A percentile compares a stretch with the other conserved stretches of the same genome.
Evolutionary conservation across 1,140 invertebrate genomes (phyloP).

Genomic region (Glomeris maerens): DNA sequence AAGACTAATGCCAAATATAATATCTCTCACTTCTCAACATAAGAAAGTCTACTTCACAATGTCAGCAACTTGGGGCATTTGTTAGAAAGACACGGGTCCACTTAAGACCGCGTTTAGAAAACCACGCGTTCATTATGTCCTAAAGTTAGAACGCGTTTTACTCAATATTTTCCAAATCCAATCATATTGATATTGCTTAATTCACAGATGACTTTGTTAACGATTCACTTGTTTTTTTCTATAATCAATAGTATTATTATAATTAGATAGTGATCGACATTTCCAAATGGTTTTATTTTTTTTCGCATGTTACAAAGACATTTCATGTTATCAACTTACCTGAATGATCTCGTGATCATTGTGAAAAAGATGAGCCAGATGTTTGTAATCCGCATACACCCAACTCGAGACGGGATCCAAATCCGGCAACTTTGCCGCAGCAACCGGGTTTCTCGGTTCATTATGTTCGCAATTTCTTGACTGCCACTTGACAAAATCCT

Average conservation of each 20-base stretch:
- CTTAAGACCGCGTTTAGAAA: too few relatives aligned
- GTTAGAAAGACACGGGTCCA: too few relatives aligned
- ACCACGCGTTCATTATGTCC: too few relatives aligned
- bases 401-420: constrained; percentile 29
- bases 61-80: too few relatives aligned
- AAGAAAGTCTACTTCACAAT: too few relatives aligned
- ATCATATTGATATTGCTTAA: too few relatives aligned
- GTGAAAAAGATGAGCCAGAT: constrained; percentile 52
- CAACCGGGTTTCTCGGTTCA: not conserved
- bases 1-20: too few relatives aligned
- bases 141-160: too few relatives aligned
- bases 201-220: too few relatives aligned
- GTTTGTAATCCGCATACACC: constrained; percentile 75
- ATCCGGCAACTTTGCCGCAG: not conserved
- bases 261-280: constrained; percentile 16
- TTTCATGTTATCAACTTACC: constrained; percentile 25
- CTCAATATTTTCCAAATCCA: too few relatives aligned
- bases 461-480: not conserved
- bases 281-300: constrained; percentile 17
- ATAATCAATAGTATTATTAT: constrained; percentile 20
- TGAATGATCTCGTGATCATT: constrained; percentile 42
- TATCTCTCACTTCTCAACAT: too few relatives aligned
- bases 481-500: constrained; percentile 42
- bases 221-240: too few relatives aligned
- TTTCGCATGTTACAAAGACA: not conserved